Evolutionary conservation across 2,113 vertebrate species (phyloP), one percentile per base, ranked within the genome.

Genomic region (Aegotheles bennettii): DNA sequence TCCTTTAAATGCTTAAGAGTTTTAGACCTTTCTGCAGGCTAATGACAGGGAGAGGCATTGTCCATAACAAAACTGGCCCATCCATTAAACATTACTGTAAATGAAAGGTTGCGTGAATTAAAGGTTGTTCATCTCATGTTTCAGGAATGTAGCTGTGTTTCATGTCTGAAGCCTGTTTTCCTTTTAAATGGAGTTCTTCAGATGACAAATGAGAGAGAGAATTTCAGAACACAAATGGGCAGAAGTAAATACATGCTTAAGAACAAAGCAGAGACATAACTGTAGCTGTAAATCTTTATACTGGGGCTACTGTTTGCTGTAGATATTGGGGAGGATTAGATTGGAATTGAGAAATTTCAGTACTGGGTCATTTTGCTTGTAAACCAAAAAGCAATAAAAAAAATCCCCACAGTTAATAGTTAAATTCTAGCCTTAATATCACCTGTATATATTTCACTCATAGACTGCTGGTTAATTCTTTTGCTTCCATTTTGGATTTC

Each of bases 101-200:
- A 97, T 97, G 76, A 97, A 96, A 95, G 91, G 91, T 93, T 95
- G 83, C 60, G 29, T 90, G 98, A 98, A 98, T 98, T 98, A 98
- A 98, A 98, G 97, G 97, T 97, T 98, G 97, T 97, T 95, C 91
- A 91, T 96, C 96, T 98, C 97, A 98, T 97, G 97, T 96, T 95
- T 98, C 97, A 98, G 97, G 97, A 98, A 98, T 98, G 97, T 97
- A 97, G 96, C 84, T 97, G 91, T 94, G 97, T 97, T 97, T 97
- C 93, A 93, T 92, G 87, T 97, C 85, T 95, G 84, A 97, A 96
- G 97, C 94, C 96, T 97, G 78, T 86, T 96, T 96, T 97, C 95
- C 78, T 96, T 97, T 93, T 78, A 96, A 91, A 97, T 3, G 6
- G 57, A 85, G 59, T 91, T 90, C 89, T 87, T 95, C 81, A 92